phyloP scores from a whole-genome alignment of 2,797 vertebrate species.

The Anas bernieri region DNA sequence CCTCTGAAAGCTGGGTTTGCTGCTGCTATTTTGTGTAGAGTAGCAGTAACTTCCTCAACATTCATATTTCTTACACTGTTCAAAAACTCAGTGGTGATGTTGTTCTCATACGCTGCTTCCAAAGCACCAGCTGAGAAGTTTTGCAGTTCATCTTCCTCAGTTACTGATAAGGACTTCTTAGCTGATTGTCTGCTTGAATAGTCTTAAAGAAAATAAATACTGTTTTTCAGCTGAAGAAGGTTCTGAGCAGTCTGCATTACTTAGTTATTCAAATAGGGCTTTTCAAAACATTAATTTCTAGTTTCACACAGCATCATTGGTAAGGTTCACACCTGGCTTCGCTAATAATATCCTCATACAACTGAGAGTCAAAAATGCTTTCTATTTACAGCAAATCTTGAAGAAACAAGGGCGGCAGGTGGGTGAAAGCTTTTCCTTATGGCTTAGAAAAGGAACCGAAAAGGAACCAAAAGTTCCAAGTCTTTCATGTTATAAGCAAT shows the following conservation, averaged over 20 bases:
- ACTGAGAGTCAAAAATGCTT: not conserved
- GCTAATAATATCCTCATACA: not conserved
- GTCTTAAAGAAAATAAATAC: not conserved
- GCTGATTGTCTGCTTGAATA: not conserved
- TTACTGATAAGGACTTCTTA: not conserved
- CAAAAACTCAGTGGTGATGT: constrained; percentile 41
- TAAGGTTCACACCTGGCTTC: not conserved
- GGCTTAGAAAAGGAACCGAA: not conserved
- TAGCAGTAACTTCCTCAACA: constrained; percentile 54
- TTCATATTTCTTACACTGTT: constrained; percentile 66
- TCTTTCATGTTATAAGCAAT: not conserved
- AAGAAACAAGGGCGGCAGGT: not conserved
- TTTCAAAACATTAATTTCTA: not conserved
- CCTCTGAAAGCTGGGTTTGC: constrained; percentile 73
- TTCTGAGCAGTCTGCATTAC: not conserved
- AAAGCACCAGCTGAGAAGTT: not conserved
- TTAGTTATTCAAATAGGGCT: not conserved
- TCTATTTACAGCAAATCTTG: not conserved
- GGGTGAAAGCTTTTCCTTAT: not conserved
- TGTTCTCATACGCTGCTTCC: not conserved
- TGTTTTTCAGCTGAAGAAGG: not conserved
- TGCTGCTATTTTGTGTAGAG: constrained; percentile 61
- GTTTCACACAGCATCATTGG: not conserved
- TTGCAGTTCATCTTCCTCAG: not conserved
- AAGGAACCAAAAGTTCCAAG: not conserved